Evolutionary conservation across 2,797 vertebrate species (phyloP), one percentile per base, ranked within the genome.

Genomic region (Acanthurus tractus): DNA sequence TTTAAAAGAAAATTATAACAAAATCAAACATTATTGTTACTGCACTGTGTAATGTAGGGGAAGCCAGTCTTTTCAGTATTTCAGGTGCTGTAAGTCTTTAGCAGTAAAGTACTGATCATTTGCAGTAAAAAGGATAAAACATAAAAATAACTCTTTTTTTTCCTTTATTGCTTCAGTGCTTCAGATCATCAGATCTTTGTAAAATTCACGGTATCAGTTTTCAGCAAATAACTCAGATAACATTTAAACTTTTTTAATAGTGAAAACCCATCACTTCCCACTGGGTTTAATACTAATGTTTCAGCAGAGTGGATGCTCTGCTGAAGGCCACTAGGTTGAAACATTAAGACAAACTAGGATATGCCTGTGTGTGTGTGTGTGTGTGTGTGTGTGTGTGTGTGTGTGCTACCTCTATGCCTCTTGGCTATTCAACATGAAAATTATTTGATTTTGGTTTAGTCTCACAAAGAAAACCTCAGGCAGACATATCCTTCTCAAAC

Each of bases 241-340:
- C 17, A 40, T 65, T 78, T 58, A 7, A 75, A 74, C 10, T 29
- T 56, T 40, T 11, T 12, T 38, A 29, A 29, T 23, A 61, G 13
- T 34, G 4, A 69, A 64, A 74, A 29, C 25, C 25, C 5, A 29
- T 29, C 25, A 29, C 25, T 29, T 4, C 25, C 25, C 25, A 29
- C 25, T 29, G 25, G 25, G 25, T 4, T 29, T 29, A 2, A 29
- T 29, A 29, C 25, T 29, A 29, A 29, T 29, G 25, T 29, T 29
- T 29, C 25, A 29, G 25, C 25, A 29, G 25, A 29, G 25, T 29
- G 25, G 25, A 29, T 29, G 25, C 25, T 29, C 25, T 29, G 25
- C 3, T 29, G 25, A 29, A 29, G 25, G 25, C 25, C 25, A 29
- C 25, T 29, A 29, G 25, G 25, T 29, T 29, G 25, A 29, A 29